These are phyloP conservation scores for Hyphantria cunea DNA, from an alignment of 1,140 invertebrate genomes.

Conservation along the genomic window DNA sequence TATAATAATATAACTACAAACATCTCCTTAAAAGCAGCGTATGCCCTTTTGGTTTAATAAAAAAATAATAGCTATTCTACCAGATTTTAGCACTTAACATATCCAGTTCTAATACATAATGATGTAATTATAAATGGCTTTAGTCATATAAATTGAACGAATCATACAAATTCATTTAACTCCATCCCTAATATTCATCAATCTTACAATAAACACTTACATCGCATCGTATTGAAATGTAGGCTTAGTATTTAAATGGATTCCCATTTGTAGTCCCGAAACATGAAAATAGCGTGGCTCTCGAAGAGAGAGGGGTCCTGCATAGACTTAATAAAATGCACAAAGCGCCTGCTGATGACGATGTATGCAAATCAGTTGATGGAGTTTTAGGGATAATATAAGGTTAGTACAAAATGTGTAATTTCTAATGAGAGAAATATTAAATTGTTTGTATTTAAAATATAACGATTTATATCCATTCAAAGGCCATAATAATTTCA, in stretches of 20 bases:
- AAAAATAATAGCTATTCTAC: too few species aligned
- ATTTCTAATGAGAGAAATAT: background rate
- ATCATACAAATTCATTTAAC: slow-evolving; percentile 6
- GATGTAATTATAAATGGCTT: too few species aligned
- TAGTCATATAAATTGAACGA: too few species aligned
- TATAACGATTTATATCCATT: too few species aligned
- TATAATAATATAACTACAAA: too few species aligned
- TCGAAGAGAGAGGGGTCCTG: slow-evolving; percentile 68
- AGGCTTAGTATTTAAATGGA: slow-evolving; percentile 82
- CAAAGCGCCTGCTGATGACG: slow-evolving; percentile 31
- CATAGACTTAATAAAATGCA: slow-evolving; percentile 54
- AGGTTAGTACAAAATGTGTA: background rate
- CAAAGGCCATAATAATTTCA: too few species aligned
- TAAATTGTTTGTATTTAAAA: too few species aligned
- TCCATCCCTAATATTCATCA: slow-evolving; percentile 21
- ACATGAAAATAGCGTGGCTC: slow-evolving; percentile 83
- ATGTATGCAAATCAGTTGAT: slow-evolving; percentile 38
- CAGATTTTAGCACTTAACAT: too few species aligned
- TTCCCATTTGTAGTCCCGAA: slow-evolving; percentile 81
- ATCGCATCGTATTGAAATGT: slow-evolving; percentile 76
- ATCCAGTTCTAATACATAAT: too few species aligned
- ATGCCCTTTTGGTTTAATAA: too few species aligned
- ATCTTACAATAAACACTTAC: slow-evolving; percentile 37
- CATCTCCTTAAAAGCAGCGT: too few species aligned
- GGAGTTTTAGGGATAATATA: background rate